Evolutionary conservation across 2,888 invertebrate genomes (phyloP).

Genomic region (Meandrusa payeni): DNA sequence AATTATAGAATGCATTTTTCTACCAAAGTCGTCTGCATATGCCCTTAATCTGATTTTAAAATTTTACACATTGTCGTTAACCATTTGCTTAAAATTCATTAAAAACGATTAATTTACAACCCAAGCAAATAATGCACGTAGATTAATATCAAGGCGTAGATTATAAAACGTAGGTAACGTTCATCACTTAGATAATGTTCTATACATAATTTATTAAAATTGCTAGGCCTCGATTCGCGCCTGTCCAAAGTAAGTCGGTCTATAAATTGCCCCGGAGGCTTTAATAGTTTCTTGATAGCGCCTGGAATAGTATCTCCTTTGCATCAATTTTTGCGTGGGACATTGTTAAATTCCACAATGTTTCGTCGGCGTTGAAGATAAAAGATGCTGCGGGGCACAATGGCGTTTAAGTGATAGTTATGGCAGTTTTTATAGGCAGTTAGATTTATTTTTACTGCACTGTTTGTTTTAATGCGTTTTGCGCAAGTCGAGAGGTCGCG

Average conservation of each 20-base stretch:
- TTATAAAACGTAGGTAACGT: neutral
- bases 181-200: slow-evolving; percentile 20
- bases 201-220: slow-evolving; percentile 47
- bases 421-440: slow-evolving; percentile 80
- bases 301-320: slow-evolving; percentile 21
- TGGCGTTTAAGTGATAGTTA: slow-evolving; percentile 80
- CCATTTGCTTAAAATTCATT: too few relatives aligned
- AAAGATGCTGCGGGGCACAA: slow-evolving; percentile 63
- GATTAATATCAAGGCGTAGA: neutral
- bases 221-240: slow-evolving; percentile 34
- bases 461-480: slow-evolving; percentile 79
- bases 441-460: slow-evolving; percentile 80
- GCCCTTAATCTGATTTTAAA: too few relatives aligned
- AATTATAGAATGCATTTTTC: too few relatives aligned
- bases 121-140: too few relatives aligned
- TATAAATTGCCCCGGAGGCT: slow-evolving; percentile 45
- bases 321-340: slow-evolving; percentile 42
- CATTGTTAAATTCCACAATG: slow-evolving; percentile 50
- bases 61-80: too few relatives aligned
- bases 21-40: too few relatives aligned
- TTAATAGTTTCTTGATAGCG: slow-evolving; percentile 25
- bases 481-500: slow-evolving; percentile 67
- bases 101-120: too few relatives aligned
- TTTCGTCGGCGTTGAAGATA: slow-evolving; percentile 52
- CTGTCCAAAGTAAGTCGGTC: slow-evolving; percentile 41